Evolutionary conservation across 2,888 invertebrate genomes (phyloP), one percentile per base, ranked within the genome.

Genomic region (Pachliopta kotzebuea): DNA sequence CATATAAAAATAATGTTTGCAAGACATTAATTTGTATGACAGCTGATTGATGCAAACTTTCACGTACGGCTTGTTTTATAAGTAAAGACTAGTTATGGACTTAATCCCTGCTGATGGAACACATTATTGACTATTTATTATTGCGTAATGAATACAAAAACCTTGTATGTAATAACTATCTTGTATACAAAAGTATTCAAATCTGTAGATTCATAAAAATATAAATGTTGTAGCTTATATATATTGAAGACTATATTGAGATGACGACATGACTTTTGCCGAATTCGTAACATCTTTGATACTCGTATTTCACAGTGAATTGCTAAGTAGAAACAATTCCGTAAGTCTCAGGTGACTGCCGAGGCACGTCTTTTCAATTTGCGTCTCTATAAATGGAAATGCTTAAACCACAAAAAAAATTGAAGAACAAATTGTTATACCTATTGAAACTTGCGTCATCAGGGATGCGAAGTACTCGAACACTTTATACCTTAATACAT

Each of bases 291-390:
- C 56, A 53, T 53, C 52, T 62, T 62, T 53, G 24, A 52, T 17
- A 53, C 29, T 57, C 31, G 62, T 42, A 62, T 62, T 62, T 57
- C 52, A 52, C 37, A 57, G 42, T 31, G 17, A 62, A 62, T 45
- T 60, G 42, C 57, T 62, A 53, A 53, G 57, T 58, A 53, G 57
- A 58, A 58, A 63, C 58, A 63, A 63, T 63, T 63, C 26, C 53
- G 53, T 37, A 42, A 58, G 53, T 58, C 63, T 63, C 63, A 63
- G 53, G 58, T 63, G 63, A 63, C 63, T 58, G 45, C 54, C 45
- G 42, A 63, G 58, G 50, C 58, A 58, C 53, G 55, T 54, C 58
- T 63, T 63, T 58, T 58, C 63, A 63, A 63, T 63, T 63, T 63
- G 52, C 58, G 53, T 63, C 42, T 61, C 57, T 63, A 63, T 63